Evolutionary conservation across 2,888 invertebrate genomes (phyloP).

Genomic region (Heliconius sara): DNA sequence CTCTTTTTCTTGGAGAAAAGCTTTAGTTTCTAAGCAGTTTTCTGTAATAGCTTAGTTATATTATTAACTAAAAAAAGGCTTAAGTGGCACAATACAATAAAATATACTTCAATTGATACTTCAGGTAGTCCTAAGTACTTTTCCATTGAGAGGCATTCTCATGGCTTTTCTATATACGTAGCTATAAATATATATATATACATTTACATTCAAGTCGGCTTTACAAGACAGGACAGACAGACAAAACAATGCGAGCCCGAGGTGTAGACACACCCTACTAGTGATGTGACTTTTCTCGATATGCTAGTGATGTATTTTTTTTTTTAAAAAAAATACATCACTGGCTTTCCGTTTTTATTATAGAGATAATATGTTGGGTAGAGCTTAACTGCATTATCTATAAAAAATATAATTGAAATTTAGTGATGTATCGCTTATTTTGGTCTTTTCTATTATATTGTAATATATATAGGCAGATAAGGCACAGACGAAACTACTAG

Average conservation of each 20-base stretch:
- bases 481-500: too few species aligned
- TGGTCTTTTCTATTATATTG: too few species aligned
- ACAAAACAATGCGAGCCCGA: constrained; percentile 80
- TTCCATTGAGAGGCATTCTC: constrained; percentile 18
- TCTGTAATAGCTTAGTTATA: background rate
- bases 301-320: constrained; percentile 59
- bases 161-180: constrained; percentile 17
- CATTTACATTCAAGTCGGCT: constrained; percentile 56
- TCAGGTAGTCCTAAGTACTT: constrained; percentile 17
- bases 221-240: constrained; percentile 71
- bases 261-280: constrained; percentile 78
- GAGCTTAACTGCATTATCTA: too few species aligned
- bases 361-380: too few species aligned
- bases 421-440: too few species aligned
- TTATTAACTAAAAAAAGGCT: background rate
- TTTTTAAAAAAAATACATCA: too few species aligned
- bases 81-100: background rate
- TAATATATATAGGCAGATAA: too few species aligned
- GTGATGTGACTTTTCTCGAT: constrained; percentile 59
- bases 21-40: background rate
- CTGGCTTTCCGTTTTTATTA: too few species aligned
- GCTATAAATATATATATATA: constrained; percentile 12
- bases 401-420: too few species aligned
- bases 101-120: constrained; percentile 14
- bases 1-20: background rate